These are phyloP conservation scores for Arion vulgaris DNA, from an alignment of 1,140 invertebrate genomes.

Conservation along the genomic window DNA sequence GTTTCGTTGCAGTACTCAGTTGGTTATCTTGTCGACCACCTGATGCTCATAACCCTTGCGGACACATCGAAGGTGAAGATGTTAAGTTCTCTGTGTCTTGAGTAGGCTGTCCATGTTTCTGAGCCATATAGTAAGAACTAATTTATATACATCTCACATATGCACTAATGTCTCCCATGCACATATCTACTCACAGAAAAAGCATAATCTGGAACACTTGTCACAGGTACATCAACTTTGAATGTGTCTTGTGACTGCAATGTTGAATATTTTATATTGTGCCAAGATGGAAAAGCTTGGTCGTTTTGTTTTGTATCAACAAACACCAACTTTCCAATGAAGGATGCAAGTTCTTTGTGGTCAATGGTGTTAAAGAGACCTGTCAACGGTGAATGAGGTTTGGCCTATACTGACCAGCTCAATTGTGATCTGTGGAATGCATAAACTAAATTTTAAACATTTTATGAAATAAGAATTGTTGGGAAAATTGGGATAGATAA, in stretches of 20 bases:
- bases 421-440: constrained; percentile 9
- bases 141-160: too few species aligned
- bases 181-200: background rate
- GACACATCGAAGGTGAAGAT: too few species aligned
- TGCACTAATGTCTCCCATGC: too few species aligned
- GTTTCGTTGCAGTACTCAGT: too few species aligned
- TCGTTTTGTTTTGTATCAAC: background rate
- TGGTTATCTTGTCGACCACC: too few species aligned
- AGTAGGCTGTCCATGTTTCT: too few species aligned
- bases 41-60: too few species aligned
- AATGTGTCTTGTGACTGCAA: background rate
- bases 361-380: constrained; percentile 30
- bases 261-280: background rate
- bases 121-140: too few species aligned
- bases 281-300: constrained; percentile 16
- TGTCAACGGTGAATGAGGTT: constrained; percentile 23
- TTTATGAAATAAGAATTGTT: too few species aligned
- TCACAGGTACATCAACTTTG: background rate
- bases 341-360: constrained; percentile 27
- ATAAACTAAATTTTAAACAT: background rate
- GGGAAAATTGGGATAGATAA: too few species aligned
- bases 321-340: constrained; percentile 19
- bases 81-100: too few species aligned
- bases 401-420: constrained; percentile 22
- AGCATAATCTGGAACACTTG: background rate